Evolutionary conservation across 2,797 vertebrate species (phyloP).

Genomic region (Trematomus bernacchii): DNA sequence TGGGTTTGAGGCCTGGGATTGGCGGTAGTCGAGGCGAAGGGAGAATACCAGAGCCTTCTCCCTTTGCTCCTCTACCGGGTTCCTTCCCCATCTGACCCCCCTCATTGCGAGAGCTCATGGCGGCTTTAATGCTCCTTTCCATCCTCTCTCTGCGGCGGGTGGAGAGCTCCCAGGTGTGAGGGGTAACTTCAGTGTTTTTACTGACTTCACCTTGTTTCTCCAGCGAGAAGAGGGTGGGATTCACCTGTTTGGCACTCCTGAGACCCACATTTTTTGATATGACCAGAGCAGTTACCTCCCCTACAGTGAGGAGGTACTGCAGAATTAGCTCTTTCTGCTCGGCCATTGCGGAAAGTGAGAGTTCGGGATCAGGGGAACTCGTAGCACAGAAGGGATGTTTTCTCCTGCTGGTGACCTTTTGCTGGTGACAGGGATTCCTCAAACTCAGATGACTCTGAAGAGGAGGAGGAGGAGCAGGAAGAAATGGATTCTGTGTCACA

Average conservation of each 20-base stretch:
- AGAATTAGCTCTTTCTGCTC: conserved; percentile 90
- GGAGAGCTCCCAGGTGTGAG: conserved; percentile 89
- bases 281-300: conserved; percentile 82
- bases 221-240: conserved; percentile 85
- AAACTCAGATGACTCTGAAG: conserved; percentile 61
- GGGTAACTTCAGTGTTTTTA: conserved; percentile 69
- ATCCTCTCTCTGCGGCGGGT: conserved; percentile 88
- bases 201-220: conserved; percentile 91
- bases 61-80: background rate
- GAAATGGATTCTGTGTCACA: conserved; percentile 74
- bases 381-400: conserved; percentile 10
- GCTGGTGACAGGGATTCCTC: conserved; percentile 50
- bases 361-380: conserved; percentile 41
- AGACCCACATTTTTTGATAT: conserved; percentile 92
- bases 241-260: conserved; percentile 87
- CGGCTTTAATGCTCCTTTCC: conserved; percentile 86
- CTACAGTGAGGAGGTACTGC: conserved; percentile 83
- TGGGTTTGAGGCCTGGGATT: conserved; percentile 42
- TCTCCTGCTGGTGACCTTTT: conserved; percentile 16
- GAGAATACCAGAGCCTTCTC: conserved; percentile 16
- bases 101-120: conserved; percentile 12
- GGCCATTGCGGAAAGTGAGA: conserved; percentile 75
- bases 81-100: conserved; percentile 9
- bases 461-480: conserved; percentile 62
- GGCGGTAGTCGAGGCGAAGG: conserved; percentile 21